phyloP scores from a whole-genome alignment of 2,888 invertebrate species.

The Netelia inedita region DNA sequence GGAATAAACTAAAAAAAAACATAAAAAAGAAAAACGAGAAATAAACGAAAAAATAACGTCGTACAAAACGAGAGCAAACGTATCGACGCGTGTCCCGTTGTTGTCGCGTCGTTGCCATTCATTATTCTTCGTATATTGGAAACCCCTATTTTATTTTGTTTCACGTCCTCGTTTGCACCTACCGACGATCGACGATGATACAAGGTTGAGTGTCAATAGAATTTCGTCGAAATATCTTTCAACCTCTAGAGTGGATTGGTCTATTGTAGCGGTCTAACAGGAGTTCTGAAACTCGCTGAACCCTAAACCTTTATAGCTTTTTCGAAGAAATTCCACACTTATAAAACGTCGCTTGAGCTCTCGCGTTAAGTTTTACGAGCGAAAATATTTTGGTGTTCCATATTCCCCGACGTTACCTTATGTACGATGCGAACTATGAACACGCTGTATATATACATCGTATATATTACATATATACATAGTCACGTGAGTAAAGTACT shows the following conservation, averaged over 20 bases:
- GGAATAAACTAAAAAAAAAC: constrained; percentile 21
- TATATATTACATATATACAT: neutral
- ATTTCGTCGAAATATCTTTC: too few species aligned
- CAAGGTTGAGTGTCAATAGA: too few species aligned
- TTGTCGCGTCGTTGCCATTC: constrained; percentile 18
- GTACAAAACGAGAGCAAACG: neutral
- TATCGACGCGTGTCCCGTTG: constrained; percentile 15
- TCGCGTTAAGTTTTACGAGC: too few species aligned
- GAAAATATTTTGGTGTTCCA: too few species aligned
- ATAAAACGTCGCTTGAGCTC: too few species aligned
- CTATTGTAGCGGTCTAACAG: too few species aligned
- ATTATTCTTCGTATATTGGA: constrained; percentile 27
- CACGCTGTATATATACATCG: neutral
- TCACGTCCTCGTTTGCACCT: constrained; percentile 5
- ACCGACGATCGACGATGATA: neutral
- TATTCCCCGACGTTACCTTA: too few species aligned
- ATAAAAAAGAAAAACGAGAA: constrained; percentile 6
- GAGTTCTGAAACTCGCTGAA: too few species aligned
- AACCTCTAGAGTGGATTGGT: too few species aligned
- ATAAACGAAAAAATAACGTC: neutral
- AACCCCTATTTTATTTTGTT: neutral
- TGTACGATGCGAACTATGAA: too few species aligned
- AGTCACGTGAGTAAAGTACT: neutral
- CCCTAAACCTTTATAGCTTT: too few species aligned
- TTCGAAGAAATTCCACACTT: too few species aligned